Evolutionary conservation across 2,113 vertebrate genomes (phyloP), one percentile per base, ranked within the genome.

Genomic region (Elephas maximus): DNA sequence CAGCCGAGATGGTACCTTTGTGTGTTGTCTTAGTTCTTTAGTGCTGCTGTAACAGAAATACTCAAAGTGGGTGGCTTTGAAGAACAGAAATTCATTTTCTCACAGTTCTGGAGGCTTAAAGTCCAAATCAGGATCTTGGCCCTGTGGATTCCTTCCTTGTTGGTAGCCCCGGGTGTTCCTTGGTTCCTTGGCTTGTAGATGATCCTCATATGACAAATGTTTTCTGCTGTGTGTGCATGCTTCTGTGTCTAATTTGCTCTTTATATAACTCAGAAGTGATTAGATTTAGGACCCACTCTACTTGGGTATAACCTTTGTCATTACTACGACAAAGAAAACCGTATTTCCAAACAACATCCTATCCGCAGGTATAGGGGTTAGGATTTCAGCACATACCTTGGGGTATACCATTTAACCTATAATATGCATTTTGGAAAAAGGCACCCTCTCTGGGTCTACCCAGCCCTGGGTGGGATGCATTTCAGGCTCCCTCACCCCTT

Each of bases 381-480:
- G n/a, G 20, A 44, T 37, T 74, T 20, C 73, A 74, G 41, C 37
- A 20, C 71, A n/a, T 20, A 41, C 71, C 23, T 74, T 74, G 37
- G 73, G 73, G 73, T 23, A 7, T 3, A 44, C 37, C 10, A 74
- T 41, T 21, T 74, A 41, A 41, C 41, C 2, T 8, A 74, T 41
- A 73, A 21, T 73, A 41, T 21, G 63, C 78, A 20, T 30, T 2
- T 18, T n/a, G n/a, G 53, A 30, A 17, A 23, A 67, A 57, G 69
- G n/a, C 4, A 44, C 10, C 26, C 45, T 33, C 1, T 24, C 26
- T 20, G n/a, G 69, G 45, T 33, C 45, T 17, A 30, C 0, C 0
- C 2, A 28, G 63, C 1, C 10, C 20, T 8, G 2, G 0, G 4
- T 12, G 3, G 67, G 79, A 51, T 83, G 21, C 18, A 14, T 88